phyloP scores from a whole-genome alignment of 2,888 invertebrate species.

The Aethes cnicana region DNA sequence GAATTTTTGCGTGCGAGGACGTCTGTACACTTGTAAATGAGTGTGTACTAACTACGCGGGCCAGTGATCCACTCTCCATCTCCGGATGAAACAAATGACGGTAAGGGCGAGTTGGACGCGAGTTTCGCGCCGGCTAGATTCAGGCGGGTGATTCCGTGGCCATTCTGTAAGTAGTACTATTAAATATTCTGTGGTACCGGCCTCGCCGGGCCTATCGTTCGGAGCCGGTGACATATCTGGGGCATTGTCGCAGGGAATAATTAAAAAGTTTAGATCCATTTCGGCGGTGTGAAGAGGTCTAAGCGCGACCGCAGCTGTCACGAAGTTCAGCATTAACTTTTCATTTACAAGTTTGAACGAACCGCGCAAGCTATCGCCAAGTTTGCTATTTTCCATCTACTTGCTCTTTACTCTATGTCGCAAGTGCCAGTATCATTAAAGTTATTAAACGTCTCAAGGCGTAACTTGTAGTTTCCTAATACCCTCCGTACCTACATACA shows the following conservation, averaged over 20 bases:
- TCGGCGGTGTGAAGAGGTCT: conserved; percentile 55
- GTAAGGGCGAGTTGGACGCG: too few relatives aligned
- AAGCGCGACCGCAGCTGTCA: conserved; percentile 61
- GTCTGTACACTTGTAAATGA: too few relatives aligned
- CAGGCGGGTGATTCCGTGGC: too few relatives aligned
- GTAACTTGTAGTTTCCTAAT: background rate
- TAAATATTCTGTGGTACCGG: too few relatives aligned
- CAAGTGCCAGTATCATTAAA: conserved; percentile 15
- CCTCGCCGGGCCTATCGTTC: conserved; percentile 30
- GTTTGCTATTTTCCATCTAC: conserved; percentile 56
- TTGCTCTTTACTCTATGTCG: conserved; percentile 44
- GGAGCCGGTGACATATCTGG: conserved; percentile 48
- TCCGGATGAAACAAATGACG: too few relatives aligned
- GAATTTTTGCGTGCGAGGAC: too few relatives aligned
- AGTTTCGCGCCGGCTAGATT: too few relatives aligned
- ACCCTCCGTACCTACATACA: background rate
- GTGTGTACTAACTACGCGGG: too few relatives aligned
- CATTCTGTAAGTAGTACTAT: too few relatives aligned
- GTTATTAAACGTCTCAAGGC: conserved; percentile 10
- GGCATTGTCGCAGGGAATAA: conserved; percentile 56
- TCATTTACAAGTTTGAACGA: conserved; percentile 72
- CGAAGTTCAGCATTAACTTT: conserved; percentile 73
- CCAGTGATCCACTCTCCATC: too few relatives aligned
- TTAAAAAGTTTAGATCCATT: conserved; percentile 70
- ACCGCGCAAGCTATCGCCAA: conserved; percentile 52